Evolutionary conservation across 2,888 invertebrate genomes (phyloP), one percentile per base, ranked within the genome.

Genomic region (Drosophila mayaguana): DNA sequence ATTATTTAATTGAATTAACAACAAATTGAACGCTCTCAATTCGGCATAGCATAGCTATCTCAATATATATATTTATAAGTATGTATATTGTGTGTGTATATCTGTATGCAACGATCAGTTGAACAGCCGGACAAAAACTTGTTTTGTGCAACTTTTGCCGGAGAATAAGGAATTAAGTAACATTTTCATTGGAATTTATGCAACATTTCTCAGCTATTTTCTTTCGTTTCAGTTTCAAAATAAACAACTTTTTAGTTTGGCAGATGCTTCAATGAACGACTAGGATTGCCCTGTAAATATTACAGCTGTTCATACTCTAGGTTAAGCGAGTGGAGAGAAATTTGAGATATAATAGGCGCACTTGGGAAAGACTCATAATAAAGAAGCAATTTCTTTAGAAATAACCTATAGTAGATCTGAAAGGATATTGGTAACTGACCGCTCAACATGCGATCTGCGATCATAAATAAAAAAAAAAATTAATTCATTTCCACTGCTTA

Each of bases 141-240:
- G 73, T 80, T 78, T 61, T 42, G 34, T n/a, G 32, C 18, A 61
- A 46, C 20, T 48, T 79, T 79, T 72, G 63, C 59, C 64, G 54
- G 54, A 61, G 28, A 75, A 67, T 57, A 43, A 63, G 55, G 73
- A 81, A 73, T 48, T 60, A 40, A 69, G 59, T 56, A 42, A 57
- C n/a, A 46, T 34, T 66, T 80, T 76, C 63, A 65, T 65, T 73
- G 63, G 73, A 72, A 78, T 68, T 68, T 32, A 67, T 78, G 48
- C 59, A 76, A 53, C 57, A 64, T 53, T 80, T 71, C 63, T 32
- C 70, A 63, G 55, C 54, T 54, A 64, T 60, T 51, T 25, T 55
- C 54, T 55, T 55, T 64, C 50, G 68, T 51, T 65, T 75, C 40
- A 38, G 42, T 75, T 65, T 50, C 43, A 32, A 60, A 57, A 34